Evolutionary conservation across 2,113 vertebrate genomes (phyloP), one percentile per base, ranked within the genome.

Genomic region (Galemys pyrenaicus): DNA sequence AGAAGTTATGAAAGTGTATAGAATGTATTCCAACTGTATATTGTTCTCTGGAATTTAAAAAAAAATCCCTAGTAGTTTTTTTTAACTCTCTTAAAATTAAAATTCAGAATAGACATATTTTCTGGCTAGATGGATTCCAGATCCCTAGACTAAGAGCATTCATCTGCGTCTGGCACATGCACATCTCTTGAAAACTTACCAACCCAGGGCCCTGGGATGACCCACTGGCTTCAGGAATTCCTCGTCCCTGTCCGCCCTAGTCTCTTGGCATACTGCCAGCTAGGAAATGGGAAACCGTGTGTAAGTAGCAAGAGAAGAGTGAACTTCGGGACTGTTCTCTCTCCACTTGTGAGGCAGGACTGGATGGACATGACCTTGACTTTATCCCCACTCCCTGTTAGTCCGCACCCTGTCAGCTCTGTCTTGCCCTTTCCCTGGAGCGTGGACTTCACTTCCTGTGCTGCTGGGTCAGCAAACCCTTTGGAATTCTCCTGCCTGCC

Each of bases 11-110:
- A 88, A 84, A 73, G 32, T 56, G 7, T 90, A 35, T 32, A 46
- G 32, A 74, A 68, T 87, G 9, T 62, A 60, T 85, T 77, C 51
- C 65, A 41, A 71, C 46, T 80, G 0, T 49, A 49, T 28, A 41
- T 37, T 44, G 10, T 74, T 89, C 35, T 12, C 70, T 94, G 20
- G 12, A 81, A 73, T 87, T 67, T 26, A 26, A 80, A 19, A 41
- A 46, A 70, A 46, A 78, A 68, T 30, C 11, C 5, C 41, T 71
- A 49, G 35, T 26, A 82, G 28, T 28, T 74, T 70, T 37, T 89
- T 68, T 62, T 9, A 67, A 64, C 1, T 49, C 22, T 82, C n/a
- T 92, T 82, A 86, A 78, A 81, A 67, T 71, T 71, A 87, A 96
- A 95, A 83, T 49, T 71, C 28, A 54, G 54, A 79, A 80, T 85